These are phyloP conservation scores for Poecilobothrus nobilitatus DNA, from an alignment of 2,888 invertebrate species.

Conservation along the genomic window DNA sequence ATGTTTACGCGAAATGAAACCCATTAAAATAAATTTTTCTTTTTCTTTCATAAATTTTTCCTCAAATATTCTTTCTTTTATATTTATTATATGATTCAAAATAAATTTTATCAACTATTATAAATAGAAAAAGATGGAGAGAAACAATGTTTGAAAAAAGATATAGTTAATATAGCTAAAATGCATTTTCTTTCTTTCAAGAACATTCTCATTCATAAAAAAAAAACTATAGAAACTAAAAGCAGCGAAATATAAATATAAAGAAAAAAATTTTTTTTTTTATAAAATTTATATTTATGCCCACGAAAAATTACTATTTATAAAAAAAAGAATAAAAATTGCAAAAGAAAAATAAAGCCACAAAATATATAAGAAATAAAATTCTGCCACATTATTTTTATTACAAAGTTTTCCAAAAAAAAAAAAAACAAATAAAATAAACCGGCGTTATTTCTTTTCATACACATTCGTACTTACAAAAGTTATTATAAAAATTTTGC, in stretches of 20 bases:
- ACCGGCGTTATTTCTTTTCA: too few relatives aligned
- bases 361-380: too few relatives aligned
- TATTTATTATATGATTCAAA: too few relatives aligned
- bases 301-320: not conserved
- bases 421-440: too few relatives aligned
- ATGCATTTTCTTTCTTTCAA: not conserved
- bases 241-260: not conserved
- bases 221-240: too few relatives aligned
- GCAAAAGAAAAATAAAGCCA: not conserved
- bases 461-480: too few relatives aligned
- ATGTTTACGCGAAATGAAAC: conserved; percentile 1
- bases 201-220: not conserved
- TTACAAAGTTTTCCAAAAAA: too few relatives aligned
- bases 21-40: not conserved
- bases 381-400: too few relatives aligned
- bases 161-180: not conserved
- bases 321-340: not conserved
- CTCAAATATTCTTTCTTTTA: too few relatives aligned
- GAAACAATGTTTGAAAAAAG: too few relatives aligned
- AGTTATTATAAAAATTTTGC: not conserved
- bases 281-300: not conserved
- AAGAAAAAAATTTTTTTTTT: too few relatives aligned
- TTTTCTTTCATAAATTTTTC: too few relatives aligned
- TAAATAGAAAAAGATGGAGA: not conserved
- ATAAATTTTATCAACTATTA: not conserved